These are phyloP conservation scores for Xenus cinereus DNA, from an alignment of 2,113 vertebrate species.

Conservation along the genomic window DNA sequence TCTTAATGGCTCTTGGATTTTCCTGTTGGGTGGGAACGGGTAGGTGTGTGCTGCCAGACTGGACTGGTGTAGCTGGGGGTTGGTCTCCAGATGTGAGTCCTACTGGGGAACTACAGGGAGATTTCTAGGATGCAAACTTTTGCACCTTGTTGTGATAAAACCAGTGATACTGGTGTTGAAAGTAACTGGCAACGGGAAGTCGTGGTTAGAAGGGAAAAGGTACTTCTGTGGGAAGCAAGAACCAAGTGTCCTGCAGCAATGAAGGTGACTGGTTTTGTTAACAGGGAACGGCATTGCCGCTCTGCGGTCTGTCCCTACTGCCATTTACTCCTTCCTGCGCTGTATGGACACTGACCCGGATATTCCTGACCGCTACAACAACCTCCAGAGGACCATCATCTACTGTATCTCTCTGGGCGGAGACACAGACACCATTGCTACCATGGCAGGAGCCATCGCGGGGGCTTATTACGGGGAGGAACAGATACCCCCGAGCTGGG, in stretches of 20 bases:
- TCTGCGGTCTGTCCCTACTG: constrained; percentile 93
- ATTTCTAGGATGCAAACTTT: neutral
- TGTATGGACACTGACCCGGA: constrained; percentile 88
- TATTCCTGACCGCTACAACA: constrained; percentile 84
- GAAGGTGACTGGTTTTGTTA: neutral
- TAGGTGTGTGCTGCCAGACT: neutral
- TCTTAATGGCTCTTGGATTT: neutral
- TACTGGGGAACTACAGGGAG: neutral
- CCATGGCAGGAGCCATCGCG: constrained; percentile 97
- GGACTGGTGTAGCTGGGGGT: neutral
- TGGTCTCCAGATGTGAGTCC: neutral
- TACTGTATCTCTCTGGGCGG: constrained; percentile 94
- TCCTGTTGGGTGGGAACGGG: neutral
- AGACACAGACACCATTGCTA: constrained; percentile 99
- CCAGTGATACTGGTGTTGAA: accelerated
- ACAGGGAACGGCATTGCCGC: constrained; percentile 94
- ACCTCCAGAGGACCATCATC: constrained; percentile 89
- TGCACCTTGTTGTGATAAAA: neutral
- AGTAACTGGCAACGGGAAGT: accelerated
- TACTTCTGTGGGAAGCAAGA: neutral
- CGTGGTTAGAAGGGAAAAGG: neutral
- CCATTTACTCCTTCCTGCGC: constrained; percentile 94
- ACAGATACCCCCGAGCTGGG: constrained; percentile 85
- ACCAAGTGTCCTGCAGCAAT: neutral
- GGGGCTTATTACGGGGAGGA: constrained; percentile 93